Evolutionary conservation across 1,140 invertebrate species (phyloP).

Genomic region (Tetragonula clypearis): DNA sequence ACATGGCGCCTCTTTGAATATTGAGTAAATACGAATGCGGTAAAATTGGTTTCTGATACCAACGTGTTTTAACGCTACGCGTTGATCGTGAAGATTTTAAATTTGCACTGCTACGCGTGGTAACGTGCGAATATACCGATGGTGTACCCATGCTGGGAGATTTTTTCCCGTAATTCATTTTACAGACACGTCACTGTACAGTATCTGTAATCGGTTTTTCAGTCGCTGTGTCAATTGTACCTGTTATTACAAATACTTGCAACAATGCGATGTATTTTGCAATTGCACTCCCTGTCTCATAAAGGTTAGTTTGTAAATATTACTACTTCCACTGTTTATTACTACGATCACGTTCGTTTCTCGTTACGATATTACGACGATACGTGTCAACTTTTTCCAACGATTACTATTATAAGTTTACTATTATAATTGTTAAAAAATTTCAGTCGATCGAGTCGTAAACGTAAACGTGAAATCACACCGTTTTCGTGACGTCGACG

Average conservation of each 20-base stretch:
- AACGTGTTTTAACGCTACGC: slow-evolving; percentile 88
- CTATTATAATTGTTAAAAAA: not conserved
- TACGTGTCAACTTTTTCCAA: not conserved
- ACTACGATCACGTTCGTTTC: not conserved
- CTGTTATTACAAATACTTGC: not conserved
- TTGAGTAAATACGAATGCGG: slow-evolving; percentile 90
- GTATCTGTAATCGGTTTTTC: too few species aligned
- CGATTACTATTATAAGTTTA: too few species aligned
- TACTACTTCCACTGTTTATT: not conserved
- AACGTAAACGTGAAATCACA: not conserved
- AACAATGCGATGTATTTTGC: too few species aligned
- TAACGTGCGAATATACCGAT: slow-evolving; percentile 93
- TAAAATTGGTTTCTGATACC: slow-evolving; percentile 91
- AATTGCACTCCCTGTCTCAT: not conserved
- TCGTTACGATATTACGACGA: not conserved
- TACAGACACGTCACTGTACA: not conserved
- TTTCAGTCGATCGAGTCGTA: not conserved
- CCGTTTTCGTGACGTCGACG: too few species aligned
- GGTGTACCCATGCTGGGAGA: slow-evolving; percentile 91
- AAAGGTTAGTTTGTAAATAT: slow-evolving; percentile 16
- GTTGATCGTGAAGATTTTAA: slow-evolving; percentile 90
- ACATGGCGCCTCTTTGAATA: slow-evolving; percentile 89
- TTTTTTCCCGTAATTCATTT: slow-evolving; percentile 85
- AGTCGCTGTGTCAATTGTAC: not conserved
- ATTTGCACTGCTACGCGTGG: slow-evolving; percentile 89